phyloP scores from a whole-genome alignment of 2,888 invertebrate species.

The Drosophila borealis region DNA sequence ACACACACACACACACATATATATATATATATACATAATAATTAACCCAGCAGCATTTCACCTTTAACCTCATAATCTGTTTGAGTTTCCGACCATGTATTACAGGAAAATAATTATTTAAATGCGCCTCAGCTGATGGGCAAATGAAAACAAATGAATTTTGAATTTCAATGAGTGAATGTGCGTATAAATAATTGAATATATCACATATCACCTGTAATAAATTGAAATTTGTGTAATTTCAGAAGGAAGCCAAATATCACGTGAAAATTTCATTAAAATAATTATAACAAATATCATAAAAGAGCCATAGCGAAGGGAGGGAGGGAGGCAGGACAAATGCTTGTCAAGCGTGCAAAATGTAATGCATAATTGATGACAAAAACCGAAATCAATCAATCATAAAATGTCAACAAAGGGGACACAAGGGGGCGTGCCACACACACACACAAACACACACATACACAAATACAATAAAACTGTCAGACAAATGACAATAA shows the following conservation, averaged over 20 bases:
- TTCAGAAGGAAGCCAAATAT: conserved; percentile 36
- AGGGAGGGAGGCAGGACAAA: conserved; percentile 34
- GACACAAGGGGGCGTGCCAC: background rate
- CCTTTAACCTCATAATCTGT: conserved; percentile 40
- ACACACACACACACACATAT: background rate
- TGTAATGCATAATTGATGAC: conserved; percentile 77
- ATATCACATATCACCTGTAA: conserved; percentile 46
- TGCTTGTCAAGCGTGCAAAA: conserved; percentile 72
- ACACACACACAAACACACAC: conserved; percentile 10
- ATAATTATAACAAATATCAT: conserved; percentile 65
- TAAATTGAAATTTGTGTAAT: conserved; percentile 18
- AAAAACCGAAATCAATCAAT: conserved; percentile 76
- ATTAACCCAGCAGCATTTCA: conserved; percentile 19
- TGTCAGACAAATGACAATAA: conserved; percentile 28
- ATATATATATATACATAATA: background rate
- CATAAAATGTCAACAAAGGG: conserved; percentile 71
- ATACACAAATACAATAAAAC: conserved; percentile 21
- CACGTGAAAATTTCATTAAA: conserved; percentile 71
- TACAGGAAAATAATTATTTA: conserved; percentile 36
- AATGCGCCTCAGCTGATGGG: conserved; percentile 14
- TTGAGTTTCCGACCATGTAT: conserved; percentile 19
- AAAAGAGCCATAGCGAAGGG: conserved; percentile 5
- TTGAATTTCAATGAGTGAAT: conserved; percentile 22
- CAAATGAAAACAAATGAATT: conserved; percentile 65
- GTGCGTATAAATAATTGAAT: conserved; percentile 61